Base-by-base conservation (phyloP, 2,113 vertebrate genomes). In the Chamaetylas fuelleborni region DNA sequence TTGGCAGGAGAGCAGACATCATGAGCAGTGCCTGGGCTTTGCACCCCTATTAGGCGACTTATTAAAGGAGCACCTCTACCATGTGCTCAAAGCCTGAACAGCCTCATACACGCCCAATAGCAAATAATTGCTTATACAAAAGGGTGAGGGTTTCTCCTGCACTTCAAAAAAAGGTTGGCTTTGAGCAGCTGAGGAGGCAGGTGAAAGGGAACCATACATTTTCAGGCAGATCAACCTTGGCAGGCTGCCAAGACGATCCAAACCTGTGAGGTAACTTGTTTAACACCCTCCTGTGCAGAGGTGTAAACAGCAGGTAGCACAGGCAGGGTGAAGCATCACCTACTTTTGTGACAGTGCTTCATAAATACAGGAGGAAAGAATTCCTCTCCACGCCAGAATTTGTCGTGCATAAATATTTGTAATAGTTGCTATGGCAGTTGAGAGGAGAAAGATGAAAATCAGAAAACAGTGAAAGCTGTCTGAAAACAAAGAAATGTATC, bases 401-500 rank as follows among this genome's bases (percentile, higher is more conserved):
- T 98, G 97, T 98, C 66, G 18, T 85, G 84, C 81, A 90, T 97
- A 98, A 98, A 98, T 98, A 98, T 98, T 98, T 99, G 97, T 91
- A 96, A 97, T 96, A 96, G 98, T 98, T 98, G 97, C 98, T 97
- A 98, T 98, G 98, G 98, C 92, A 98, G 97, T 97, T 97, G 94
- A 96, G 92, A 97, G 95, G 86, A 95, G 93, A 92, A 96, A 96
- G 92, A 93, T 90, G 92, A 96, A 96, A 93, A 97, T 93, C 66
- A 97, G 97, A 97, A 97, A 97, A 97, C 94, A 94, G 92, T 98
- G 97, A 96, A 97, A 97, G 97, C 92, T 93, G 92, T 93, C 88
- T 96, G 85, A 93, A 97, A 96, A 97, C 94, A 97, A 97, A 97
- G 97, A 94, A 97, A 58, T 97, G 96, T 98, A 98, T 98, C 97